Evolutionary conservation across 2,797 vertebrate genomes (phyloP), one percentile per base, ranked within the genome.

Genomic region (Fistularia tabacaria): DNA sequence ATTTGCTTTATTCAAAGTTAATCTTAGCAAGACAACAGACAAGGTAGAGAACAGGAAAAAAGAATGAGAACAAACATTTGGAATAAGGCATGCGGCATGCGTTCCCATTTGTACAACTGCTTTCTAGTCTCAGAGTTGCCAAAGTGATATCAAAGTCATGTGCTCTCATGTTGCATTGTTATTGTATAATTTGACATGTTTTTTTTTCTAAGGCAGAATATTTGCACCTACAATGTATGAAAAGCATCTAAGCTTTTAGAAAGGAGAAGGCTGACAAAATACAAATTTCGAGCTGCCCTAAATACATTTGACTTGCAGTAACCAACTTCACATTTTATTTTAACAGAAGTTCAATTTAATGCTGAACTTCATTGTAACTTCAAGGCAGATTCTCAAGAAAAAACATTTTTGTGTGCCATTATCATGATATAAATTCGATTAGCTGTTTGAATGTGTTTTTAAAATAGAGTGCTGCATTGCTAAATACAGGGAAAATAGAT

Each of bases 81-180:
- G 44, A 15, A 59, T 1, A 14, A 25, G 25, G 2, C 25, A 58
- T 41, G 51, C 52, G 11, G 46, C 59, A 62, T 82, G 72, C 67
- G 49, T n/a, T 36, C 38, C 40, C 10, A 9, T 53, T 1, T 11
- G 9, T 25, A 25, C 57, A 39, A 50, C 13, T 59, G 9, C 51
- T 9, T 45, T 10, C 10, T 25, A 9, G 9, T 25, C 25, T 25
- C 6, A 3, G 39, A 51, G 25, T 59, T 47, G 52, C 49, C 4
- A 46, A 11, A 51, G 11, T 36, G 2, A 54, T 42, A 41, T 38
- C 9, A 59, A 39, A 54, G 8, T 46, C 3, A 7, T 49, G 43
- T 9, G 7, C 44, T 42, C 6, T 51, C 52, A 40, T 9, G 36
- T 44, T 50, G 9, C 15, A 64, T 62, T 73, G 57, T 64, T 69